Conservation (phyloP, 2,888 invertebrate species). For the Leuctra nigra region DNA sequence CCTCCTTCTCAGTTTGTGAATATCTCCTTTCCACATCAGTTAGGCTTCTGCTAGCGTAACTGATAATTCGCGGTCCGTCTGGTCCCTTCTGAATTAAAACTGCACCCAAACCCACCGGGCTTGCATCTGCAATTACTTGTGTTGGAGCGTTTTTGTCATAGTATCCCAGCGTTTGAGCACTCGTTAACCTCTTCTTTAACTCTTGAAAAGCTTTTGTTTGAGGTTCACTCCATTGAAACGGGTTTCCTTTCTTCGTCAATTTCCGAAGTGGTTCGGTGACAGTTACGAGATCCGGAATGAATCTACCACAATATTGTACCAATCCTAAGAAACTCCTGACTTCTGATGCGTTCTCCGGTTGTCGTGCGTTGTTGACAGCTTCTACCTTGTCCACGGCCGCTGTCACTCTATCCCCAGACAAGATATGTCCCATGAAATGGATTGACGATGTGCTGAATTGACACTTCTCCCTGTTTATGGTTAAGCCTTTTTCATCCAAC, state of each 20-base stretch:
- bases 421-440: conserved; percentile 32
- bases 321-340: conserved; percentile 35
- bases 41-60: conserved; percentile 37
- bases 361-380: conserved; percentile 30
- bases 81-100: conserved; percentile 33
- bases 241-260: conserved; percentile 32
- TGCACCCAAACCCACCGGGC: conserved; percentile 27
- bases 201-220: conserved; percentile 33
- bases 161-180: background rate
- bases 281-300: conserved; percentile 32
- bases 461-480: conserved; percentile 34
- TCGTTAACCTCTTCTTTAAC: conserved; percentile 29
- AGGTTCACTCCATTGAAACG: conserved; percentile 32
- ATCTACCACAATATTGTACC: conserved; percentile 32
- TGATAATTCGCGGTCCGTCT: conserved; percentile 34
- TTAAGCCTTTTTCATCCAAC: conserved; percentile 36
- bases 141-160: conserved; percentile 20
- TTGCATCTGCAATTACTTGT: conserved; percentile 19
- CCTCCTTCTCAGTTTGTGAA: conserved; percentile 28
- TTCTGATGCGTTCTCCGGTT: conserved; percentile 29
- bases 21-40: conserved; percentile 38
- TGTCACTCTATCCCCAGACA: conserved; percentile 31
- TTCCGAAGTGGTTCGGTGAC: conserved; percentile 33
- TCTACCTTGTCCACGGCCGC: conserved; percentile 33
- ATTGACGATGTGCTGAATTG: conserved; percentile 29